Percentiles rank a stretch among this genome's conserved stretches.
These are phyloP conservation scores for Ceratosolen solmsi DNA, from an alignment of 1,140 invertebrate species.

Conservation along the genomic window DNA sequence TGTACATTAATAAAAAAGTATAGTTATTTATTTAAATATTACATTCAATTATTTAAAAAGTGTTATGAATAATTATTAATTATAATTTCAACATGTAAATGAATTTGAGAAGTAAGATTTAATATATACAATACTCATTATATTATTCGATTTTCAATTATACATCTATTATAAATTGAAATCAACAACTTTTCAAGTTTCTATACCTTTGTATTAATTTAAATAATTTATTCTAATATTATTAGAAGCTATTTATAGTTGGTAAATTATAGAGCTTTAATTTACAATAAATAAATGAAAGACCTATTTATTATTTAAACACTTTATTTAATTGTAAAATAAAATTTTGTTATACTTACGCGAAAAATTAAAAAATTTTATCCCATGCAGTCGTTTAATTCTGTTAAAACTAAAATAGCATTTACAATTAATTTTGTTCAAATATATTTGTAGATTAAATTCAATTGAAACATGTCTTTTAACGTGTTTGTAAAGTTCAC, in stretches of 20 bases:
- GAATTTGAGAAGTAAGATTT: not conserved
- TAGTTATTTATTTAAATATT: not conserved
- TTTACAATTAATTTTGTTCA: not conserved
- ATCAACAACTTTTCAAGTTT: not conserved
- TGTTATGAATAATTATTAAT: not conserved
- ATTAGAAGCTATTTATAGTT: too few relatives aligned
- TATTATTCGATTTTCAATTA: not conserved
- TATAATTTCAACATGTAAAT: not conserved
- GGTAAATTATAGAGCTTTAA: too few relatives aligned
- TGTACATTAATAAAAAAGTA: not conserved
- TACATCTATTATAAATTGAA: not conserved
- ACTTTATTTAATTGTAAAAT: too few relatives aligned
- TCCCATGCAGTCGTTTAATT: not conserved
- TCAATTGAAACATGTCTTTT: too few relatives aligned
- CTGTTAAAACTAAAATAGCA: not conserved
- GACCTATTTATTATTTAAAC: too few relatives aligned
- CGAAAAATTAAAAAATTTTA: too few relatives aligned
- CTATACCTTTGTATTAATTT: not conserved
- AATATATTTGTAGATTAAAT: too few relatives aligned
- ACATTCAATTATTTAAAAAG: not conserved
- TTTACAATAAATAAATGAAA: too few relatives aligned
- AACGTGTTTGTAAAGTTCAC: not conserved
- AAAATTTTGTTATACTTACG: too few relatives aligned
- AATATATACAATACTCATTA: not conserved
- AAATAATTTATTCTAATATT: too few relatives aligned